These are phyloP conservation scores for Wiebesia pumilae DNA, from an alignment of 1,140 invertebrate genomes.

Conservation along the genomic window DNA sequence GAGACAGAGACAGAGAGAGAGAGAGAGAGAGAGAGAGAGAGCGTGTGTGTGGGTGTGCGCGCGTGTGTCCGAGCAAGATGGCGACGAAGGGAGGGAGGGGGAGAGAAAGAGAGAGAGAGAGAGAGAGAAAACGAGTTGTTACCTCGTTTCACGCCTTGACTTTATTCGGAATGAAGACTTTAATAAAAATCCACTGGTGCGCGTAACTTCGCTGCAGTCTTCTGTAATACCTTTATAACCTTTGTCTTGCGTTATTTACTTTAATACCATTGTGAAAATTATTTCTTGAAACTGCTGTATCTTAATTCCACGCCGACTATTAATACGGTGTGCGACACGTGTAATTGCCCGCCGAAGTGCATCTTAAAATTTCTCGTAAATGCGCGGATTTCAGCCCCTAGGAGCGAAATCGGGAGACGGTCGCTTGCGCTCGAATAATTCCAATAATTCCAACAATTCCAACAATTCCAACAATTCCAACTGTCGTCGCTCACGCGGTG, in stretches of 20 bases:
- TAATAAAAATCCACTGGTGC: constrained; percentile 37
- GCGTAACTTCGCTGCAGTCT: not conserved
- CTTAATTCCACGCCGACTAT: not conserved
- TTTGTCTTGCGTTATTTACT: constrained; percentile 14
- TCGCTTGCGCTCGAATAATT: not conserved
- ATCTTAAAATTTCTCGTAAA: constrained; percentile 15
- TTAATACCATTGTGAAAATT: not conserved
- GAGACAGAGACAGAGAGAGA: not conserved
- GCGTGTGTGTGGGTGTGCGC: too few relatives aligned
- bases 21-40: too few relatives aligned
- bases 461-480: too few relatives aligned
- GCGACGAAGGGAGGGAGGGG: not conserved
- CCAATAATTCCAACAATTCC: too few relatives aligned
- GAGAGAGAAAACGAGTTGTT: constrained; percentile 17
- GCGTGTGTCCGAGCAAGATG: too few relatives aligned
- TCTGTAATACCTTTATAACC: constrained; percentile 2
- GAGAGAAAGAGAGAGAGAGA: not conserved
- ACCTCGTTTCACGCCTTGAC: constrained; percentile 47
- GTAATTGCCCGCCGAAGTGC: not conserved
- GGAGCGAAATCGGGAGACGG: not conserved
- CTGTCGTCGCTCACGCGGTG: too few relatives aligned
- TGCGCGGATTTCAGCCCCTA: not conserved
- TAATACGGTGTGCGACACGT: not conserved
- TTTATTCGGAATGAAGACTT: constrained; percentile 45
- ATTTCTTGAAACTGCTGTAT: not conserved